Base-by-base conservation (phyloP, 1,140 invertebrate genomes). In the Caenorhabditis inopinata region DNA sequence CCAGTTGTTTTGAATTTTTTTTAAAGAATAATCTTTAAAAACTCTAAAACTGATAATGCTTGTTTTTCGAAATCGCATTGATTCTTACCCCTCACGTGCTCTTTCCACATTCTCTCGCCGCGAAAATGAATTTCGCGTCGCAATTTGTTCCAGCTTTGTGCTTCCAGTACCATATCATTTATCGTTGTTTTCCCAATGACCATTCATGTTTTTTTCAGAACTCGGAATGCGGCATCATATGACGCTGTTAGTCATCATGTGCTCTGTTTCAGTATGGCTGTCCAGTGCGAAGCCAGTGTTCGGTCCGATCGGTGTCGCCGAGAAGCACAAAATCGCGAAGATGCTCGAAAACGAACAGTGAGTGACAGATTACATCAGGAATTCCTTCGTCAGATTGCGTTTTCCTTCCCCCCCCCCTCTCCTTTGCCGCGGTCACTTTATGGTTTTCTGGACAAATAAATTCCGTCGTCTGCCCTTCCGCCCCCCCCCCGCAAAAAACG, bases 341-440 rank as follows among this genome's bases (percentile, higher is more conserved):
- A 68, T 68, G 58, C n/a, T 68, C 9, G 16, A 68, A n/a, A 68
- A n/a, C 58, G 58, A 68, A 68, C 58, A 68, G 58, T 68, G 21
- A 68, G 58, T 68, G 27, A 32, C 58, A 21, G 6, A 42, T 42
- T 38, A 21, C 18, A 68, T 18, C 5, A 7, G 4, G 32, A 42
- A 29, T 68, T 68, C 32, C 21, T n/a, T 68, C 58, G 58, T 68
- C 58, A 29, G 58, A 68, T 68, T 32, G 38, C 58, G 58, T 68
- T 29, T 5, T 42, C 38, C 14, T 14, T 7, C 14, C 5, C 14
- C 14, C 5, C 14, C 38, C 5, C 14, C 5, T 42, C 14, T 7
- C 38, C 14, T 68, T 32, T 68, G 27, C 27, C 58, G 58, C 58
- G 58, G 58, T 68, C 58, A 68, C 58, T 68, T 68, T 68, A 68